A percentile compares a stretch with the other conserved stretches of the same genome.
Evolutionary conservation across 2,797 vertebrate species (phyloP).

Genomic region (Molossus alvarezi): DNA sequence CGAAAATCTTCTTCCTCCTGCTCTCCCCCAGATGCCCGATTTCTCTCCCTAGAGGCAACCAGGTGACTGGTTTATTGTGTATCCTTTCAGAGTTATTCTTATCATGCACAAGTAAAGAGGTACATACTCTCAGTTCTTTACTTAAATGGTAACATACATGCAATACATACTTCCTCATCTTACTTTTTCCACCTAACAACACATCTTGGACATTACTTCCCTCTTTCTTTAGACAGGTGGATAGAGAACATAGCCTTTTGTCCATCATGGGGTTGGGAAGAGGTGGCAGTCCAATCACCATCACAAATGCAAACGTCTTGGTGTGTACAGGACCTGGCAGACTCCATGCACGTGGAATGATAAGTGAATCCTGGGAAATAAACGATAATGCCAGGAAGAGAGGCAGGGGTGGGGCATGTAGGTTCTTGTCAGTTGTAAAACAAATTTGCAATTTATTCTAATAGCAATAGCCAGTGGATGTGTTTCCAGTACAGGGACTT

Average conservation of each 20-base stretch:
- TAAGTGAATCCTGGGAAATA: too few relatives aligned
- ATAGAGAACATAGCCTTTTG: background rate
- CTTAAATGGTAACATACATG: background rate
- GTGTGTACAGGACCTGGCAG: background rate
- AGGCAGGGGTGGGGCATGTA: background rate
- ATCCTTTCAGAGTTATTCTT: background rate
- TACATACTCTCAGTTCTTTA: background rate
- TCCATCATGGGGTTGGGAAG: background rate
- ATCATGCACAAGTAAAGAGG: background rate
- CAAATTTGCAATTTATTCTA: slow-evolving; percentile 10
- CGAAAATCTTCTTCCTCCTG: background rate
- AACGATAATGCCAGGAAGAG: background rate
- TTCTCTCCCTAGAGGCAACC: background rate
- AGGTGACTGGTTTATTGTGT: background rate
- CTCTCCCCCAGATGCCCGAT: background rate
- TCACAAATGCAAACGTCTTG: background rate
- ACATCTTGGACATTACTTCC: background rate
- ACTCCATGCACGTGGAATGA: fast-evolving
- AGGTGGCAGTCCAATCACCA: background rate
- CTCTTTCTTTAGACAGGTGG: background rate
- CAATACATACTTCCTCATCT: background rate
- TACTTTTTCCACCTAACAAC: background rate
- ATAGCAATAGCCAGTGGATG: slow-evolving; percentile 25
- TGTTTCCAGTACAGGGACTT: background rate
- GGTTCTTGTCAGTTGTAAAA: background rate